Evolutionary conservation across 1,140 invertebrate genomes (phyloP), one percentile per base, ranked within the genome.

Genomic region (Diabrotica virgifera): DNA sequence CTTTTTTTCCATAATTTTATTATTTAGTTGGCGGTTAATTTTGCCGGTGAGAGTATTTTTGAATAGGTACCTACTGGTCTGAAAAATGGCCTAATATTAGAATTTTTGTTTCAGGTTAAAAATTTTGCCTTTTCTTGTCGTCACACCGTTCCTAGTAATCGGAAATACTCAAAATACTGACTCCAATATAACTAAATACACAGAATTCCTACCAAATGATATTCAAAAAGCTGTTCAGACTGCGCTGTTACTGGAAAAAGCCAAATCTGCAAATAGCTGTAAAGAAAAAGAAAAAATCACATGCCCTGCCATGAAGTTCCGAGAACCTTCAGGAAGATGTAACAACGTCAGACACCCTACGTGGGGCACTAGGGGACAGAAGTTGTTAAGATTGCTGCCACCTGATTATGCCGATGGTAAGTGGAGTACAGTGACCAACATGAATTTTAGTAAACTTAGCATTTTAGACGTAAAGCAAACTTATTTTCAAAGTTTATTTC

Each of bases 261-360:
- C 58, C 9, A 51, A 64, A 55, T 52, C 35, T 7, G 46, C 61
- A 36, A 55, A 66, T 9, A 63, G 56, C n/a, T 69, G 63, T 59
- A 13, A 10, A 13, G 12, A 52, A 7, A 52, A 58, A 46, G 65
- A 72, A 2, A 55, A 62, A 7, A 60, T 51, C 5, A 59, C 68
- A 7, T 92, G 90, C 74, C 89, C 89, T 4, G 89, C 89, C 5
- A 90, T 85, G 79, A 90, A 89, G 72, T 93, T 88, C 77, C 83
- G 96, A 54, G 90, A 90, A 36, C 87, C 89, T 11, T 92, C 90
- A 51, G 97, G 94, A 0, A 89, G 92, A 74, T 99, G 97, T 78
- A 99, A 99, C 80, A 99, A 99, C 79, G 88, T 97, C 0, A 84
- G 92, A 46, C 89, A 96, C 77, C 87, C 94, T 6, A 85, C 87